A percentile compares a stretch with the other conserved stretches of the same genome.
phyloP scores from a whole-genome alignment of 2,888 invertebrate species.

The Ecliptopera silaceata region DNA sequence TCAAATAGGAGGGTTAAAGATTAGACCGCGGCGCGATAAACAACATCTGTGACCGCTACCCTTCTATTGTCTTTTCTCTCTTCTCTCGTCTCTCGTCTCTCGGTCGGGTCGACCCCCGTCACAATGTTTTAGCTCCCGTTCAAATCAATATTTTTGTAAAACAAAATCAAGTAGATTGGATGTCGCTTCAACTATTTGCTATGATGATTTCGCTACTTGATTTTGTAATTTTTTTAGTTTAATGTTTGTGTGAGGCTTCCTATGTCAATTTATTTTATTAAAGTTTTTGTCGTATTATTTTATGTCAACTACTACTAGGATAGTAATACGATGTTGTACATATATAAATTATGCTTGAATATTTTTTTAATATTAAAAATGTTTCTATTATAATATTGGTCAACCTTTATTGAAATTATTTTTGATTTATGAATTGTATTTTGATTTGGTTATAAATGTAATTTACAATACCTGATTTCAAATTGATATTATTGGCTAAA shows the following conservation, averaged over 20 bases:
- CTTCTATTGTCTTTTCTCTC: slow-evolving; percentile 56
- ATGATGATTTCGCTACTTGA: slow-evolving; percentile 19
- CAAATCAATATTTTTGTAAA: too few relatives aligned
- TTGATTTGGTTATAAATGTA: neutral
- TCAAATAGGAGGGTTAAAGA: slow-evolving; percentile 51
- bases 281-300: too few relatives aligned
- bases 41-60: slow-evolving; percentile 75
- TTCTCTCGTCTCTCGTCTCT: too few relatives aligned
- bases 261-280: too few relatives aligned
- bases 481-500: neutral
- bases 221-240: neutral
- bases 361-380: too few relatives aligned
- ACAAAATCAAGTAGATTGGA: slow-evolving; percentile 40
- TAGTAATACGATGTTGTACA: too few relatives aligned
- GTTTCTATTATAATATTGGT: neutral
- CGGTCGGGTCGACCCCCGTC: slow-evolving; percentile 51
- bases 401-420: neutral
- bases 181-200: too few relatives aligned
- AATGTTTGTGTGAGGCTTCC: too few relatives aligned
- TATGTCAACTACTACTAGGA: too few relatives aligned
- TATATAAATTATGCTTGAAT: too few relatives aligned
- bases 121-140: slow-evolving; percentile 49
- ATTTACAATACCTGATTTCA: neutral
- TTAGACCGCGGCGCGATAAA: slow-evolving; percentile 67
- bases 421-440: neutral